Percentiles rank a stretch among this genome's conserved stretches.
Conservation (phyloP, 2,113 vertebrate genomes). For the Meriones unguiculatus region DNA sequence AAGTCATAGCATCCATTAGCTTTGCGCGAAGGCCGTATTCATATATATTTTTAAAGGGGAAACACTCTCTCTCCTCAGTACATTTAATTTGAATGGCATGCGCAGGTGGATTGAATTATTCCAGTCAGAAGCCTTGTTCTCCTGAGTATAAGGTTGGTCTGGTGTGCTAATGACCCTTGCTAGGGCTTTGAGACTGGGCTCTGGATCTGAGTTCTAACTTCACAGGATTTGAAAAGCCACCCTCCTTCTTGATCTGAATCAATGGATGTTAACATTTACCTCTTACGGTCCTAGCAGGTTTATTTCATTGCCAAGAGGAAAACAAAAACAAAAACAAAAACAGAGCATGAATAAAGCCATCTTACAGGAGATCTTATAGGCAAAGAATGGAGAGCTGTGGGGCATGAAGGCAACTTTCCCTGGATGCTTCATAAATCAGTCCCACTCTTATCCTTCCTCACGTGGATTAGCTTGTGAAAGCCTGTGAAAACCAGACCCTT, state of each 20-base stretch:
- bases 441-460: no score
- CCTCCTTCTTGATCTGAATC: not conserved
- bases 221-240: not conserved
- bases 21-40: not conserved
- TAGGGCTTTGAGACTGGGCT: not conserved
- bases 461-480: fast-evolving
- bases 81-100: not conserved
- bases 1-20: not conserved
- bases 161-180: not conserved
- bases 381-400: fast-evolving
- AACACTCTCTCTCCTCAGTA: fast-evolving
- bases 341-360: not conserved
- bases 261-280: not conserved
- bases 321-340: no score
- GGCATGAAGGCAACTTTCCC: not conserved
- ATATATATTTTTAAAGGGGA: not conserved
- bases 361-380: not conserved
- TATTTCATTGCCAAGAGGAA: not conserved
- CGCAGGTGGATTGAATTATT: not conserved
- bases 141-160: not conserved
- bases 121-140: fast-evolving
- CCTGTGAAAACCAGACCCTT: not conserved
- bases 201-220: not conserved
- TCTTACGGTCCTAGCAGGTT: not conserved
- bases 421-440: fast-evolving